A percentile compares a stretch with the other conserved stretches of the same genome.
Evolutionary conservation across 2,113 vertebrate genomes (phyloP).

Genomic region (Sorex fumeus): DNA sequence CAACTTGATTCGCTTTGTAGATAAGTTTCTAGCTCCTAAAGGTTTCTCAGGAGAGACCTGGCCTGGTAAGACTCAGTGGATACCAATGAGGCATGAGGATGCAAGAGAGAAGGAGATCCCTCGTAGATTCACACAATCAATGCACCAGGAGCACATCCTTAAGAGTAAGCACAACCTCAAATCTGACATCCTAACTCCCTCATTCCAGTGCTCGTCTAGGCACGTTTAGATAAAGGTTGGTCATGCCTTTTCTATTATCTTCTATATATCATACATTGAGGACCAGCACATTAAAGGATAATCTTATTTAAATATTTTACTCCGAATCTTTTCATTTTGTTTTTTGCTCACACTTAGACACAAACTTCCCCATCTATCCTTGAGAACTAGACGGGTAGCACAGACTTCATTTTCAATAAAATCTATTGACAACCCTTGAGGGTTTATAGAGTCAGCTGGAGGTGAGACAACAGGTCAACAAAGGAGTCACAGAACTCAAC

Average conservation of each 20-base stretch:
- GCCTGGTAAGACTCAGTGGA: too few species aligned
- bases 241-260: background rate
- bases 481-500: background rate
- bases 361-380: accelerated
- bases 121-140: too few species aligned
- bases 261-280: background rate
- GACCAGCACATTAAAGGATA: background rate
- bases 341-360: background rate
- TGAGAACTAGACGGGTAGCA: background rate
- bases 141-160: accelerated
- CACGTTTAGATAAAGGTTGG: background rate
- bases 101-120: background rate
- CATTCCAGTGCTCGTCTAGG: background rate
- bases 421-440: too few species aligned
- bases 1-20: background rate
- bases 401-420: background rate
- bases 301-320: too few species aligned
- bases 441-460: background rate
- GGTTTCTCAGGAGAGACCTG: background rate
- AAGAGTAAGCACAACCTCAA: too few species aligned
- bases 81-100: accelerated
- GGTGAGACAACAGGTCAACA: background rate
- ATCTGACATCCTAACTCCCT: accelerated
- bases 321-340: background rate
- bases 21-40: background rate